Base-by-base conservation (phyloP, 2,113 vertebrate species). In the Limanda limanda region DNA sequence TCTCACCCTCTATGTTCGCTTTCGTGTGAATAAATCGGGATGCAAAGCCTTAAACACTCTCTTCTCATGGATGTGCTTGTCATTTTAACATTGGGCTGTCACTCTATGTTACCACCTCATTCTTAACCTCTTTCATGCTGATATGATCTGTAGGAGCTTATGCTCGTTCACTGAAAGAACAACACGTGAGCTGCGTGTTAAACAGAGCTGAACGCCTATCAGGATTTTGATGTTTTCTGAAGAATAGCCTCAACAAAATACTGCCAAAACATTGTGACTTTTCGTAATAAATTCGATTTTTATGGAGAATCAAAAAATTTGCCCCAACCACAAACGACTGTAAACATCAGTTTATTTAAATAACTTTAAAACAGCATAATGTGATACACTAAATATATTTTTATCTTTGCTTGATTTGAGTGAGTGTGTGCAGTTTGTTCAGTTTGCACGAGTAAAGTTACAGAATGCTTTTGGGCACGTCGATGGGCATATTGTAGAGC, bases 1-100 rank as follows among this genome's bases (percentile, higher is more conserved):
- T 73, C 63, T 64, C 60, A 74, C 65, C 72, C 71, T 82, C 13
- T 7, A 1, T 65, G 35, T 64, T 68, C 6, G 1, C 23, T 74
- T 81, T 76, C n/a, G 66, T 52, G 37, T 31, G 23, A 72, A 70
- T 13, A 13, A 18, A 57, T 64, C 54, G 11, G 40, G 13, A 59
- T 35, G 20, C 35, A 48, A 35, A 64, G 54, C 35, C 20, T 79
- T 74, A 9, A 71, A 78, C 21, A 37, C 14, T 40, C 21, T 48
- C 51, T 78, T 75, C 15, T 64, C 25, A 62, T 68, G 56, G 0
- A 2, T 11, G 51, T 31, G 56, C 27, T 77, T 1, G 1, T 64
- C 23, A 62, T 25, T 65, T 56, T 48, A 17, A 58, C 27, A 55
- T 35, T 45, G 7, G 10, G 37, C 71, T 56, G 24, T 62, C 61